phyloP scores from a whole-genome alignment of 1,140 invertebrate genomes.

The Drosophila carrolli region DNA sequence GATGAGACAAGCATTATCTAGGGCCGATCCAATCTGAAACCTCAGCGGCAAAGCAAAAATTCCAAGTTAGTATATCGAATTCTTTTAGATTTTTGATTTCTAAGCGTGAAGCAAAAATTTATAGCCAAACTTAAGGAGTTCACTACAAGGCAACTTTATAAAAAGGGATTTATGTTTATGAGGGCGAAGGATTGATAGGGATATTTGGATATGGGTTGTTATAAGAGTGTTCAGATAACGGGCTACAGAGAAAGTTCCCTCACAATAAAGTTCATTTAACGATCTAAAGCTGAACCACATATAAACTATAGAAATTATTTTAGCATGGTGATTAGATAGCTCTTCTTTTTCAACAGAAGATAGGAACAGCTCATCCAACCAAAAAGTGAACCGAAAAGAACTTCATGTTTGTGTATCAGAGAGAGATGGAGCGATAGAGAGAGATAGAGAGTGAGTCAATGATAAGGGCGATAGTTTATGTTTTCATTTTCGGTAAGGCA shows the following conservation, averaged over 20 bases:
- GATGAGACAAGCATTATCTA: slow-evolving; percentile 4
- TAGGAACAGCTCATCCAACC: slow-evolving; percentile 13
- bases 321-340: slow-evolving; percentile 75
- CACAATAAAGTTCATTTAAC: slow-evolving; percentile 29
- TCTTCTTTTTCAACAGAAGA: background rate
- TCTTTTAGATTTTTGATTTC: background rate
- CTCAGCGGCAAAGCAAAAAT: slow-evolving; percentile 24
- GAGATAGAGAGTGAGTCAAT: slow-evolving; percentile 21
- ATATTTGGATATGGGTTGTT: background rate
- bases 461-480: slow-evolving; percentile 22
- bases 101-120: background rate
- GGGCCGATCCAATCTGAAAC: slow-evolving; percentile 30
- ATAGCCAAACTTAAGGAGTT: background rate
- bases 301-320: slow-evolving; percentile 84
- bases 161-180: slow-evolving; percentile 1
- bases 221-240: background rate
- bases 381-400: slow-evolving; percentile 36
- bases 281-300: slow-evolving; percentile 83
- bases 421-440: slow-evolving; percentile 33
- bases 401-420: slow-evolving; percentile 22
- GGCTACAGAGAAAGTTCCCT: slow-evolving; percentile 9
- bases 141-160: slow-evolving; percentile 15
- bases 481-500: slow-evolving; percentile 20
- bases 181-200: background rate
- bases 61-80: background rate